Conservation (phyloP, 2,888 invertebrate species). For the Halictus ligatus region DNA sequence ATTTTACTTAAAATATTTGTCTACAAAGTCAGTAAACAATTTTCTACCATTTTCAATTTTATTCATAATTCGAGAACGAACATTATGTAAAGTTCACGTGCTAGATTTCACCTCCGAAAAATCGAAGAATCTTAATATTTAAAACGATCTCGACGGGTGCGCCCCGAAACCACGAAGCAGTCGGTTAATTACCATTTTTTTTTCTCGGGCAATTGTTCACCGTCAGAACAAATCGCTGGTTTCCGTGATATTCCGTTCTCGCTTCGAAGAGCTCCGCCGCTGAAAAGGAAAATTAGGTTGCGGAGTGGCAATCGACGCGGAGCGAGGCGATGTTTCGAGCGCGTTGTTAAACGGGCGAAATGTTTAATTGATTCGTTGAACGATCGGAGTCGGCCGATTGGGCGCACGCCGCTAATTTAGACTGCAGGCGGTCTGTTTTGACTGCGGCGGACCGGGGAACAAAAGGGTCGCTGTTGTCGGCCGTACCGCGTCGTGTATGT, state of each 20-base stretch:
- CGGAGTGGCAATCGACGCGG: not conserved
- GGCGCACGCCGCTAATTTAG: constrained; percentile 44
- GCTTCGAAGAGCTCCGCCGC: not conserved
- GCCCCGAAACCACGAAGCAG: not conserved
- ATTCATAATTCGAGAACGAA: too few species aligned
- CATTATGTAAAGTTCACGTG: too few species aligned
- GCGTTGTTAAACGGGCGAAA: constrained; percentile 3
- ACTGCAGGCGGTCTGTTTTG: constrained; percentile 46
- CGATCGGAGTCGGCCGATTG: constrained; percentile 31
- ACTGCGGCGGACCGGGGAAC: constrained; percentile 37
- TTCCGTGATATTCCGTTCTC: not conserved
- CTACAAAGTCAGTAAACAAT: too few species aligned
- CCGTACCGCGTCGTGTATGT: constrained; percentile 19
- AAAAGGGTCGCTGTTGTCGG: constrained; percentile 50
- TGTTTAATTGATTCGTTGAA: constrained; percentile 35
- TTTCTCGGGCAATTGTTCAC: not conserved
- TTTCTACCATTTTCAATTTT: too few species aligned
- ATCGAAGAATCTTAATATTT: not conserved
- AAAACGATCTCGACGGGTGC: not conserved
- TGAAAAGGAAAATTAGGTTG: not conserved
- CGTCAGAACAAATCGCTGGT: not conserved
- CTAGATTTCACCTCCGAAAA: too few species aligned
- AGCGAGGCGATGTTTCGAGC: not conserved
- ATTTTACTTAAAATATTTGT: too few species aligned
- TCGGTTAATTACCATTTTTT: not conserved